These are phyloP conservation scores for Calidris pygmaea DNA, from an alignment of 2,113 vertebrate genomes.

Conservation along the genomic window DNA sequence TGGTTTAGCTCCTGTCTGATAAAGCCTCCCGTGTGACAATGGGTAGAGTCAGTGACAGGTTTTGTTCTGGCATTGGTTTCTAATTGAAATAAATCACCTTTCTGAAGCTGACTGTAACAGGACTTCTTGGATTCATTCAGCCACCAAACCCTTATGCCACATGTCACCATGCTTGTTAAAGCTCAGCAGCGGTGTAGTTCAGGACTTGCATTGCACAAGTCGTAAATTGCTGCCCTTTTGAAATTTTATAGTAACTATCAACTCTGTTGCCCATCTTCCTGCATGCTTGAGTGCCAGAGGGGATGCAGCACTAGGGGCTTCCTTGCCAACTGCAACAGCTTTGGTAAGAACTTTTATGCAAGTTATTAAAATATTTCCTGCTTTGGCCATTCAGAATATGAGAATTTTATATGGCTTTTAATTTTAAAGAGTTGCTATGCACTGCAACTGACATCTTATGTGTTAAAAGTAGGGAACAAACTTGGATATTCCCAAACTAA, in stretches of 20 bases:
- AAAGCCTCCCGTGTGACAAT: background rate
- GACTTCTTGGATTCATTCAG: background rate
- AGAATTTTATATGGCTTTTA: background rate
- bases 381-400: background rate
- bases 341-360: background rate
- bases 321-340: background rate
- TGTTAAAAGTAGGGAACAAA: background rate
- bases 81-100: background rate
- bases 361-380: background rate
- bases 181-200: fast-evolving
- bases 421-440: background rate
- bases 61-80: background rate
- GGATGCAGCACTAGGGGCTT: background rate
- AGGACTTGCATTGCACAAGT: background rate
- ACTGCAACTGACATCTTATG: background rate
- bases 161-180: background rate
- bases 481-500: background rate
- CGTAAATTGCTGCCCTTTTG: background rate
- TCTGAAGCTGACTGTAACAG: background rate
- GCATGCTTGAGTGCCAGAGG: background rate
- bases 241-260: background rate
- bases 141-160: background rate
- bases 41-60: background rate
- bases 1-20: background rate
- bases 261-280: background rate